A percentile compares a stretch with the other conserved stretches of the same genome.
phyloP scores from a whole-genome alignment of 1,140 invertebrate genomes.

The Pinna nobilis region DNA sequence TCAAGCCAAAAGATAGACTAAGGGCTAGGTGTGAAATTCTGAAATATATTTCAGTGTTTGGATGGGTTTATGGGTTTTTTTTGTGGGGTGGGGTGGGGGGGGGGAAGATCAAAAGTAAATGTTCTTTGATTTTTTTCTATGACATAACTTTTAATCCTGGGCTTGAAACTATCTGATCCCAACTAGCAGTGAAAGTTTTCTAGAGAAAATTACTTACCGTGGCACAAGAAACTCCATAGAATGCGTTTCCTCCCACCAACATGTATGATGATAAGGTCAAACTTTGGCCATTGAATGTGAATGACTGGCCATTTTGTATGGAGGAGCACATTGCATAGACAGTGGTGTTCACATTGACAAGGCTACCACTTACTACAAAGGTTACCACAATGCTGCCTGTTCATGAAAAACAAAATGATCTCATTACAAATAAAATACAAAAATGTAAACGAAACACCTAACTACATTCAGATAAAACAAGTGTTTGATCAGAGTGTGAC shows the following conservation, averaged over 20 bases:
- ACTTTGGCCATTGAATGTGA: slow-evolving; percentile 39
- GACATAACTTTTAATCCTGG: too few species aligned
- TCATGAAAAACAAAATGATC: too few species aligned
- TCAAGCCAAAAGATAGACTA: too few species aligned
- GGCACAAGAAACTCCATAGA: slow-evolving; percentile 49
- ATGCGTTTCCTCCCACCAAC: slow-evolving; percentile 40
- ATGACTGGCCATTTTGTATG: slow-evolving; percentile 43
- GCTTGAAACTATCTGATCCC: not conserved
- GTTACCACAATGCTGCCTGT: slow-evolving; percentile 59
- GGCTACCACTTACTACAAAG: slow-evolving; percentile 43
- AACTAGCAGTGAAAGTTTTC: not conserved
- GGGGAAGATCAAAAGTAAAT: too few species aligned
- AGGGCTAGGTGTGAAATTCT: too few species aligned
- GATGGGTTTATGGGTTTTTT: too few species aligned
- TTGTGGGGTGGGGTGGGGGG: too few species aligned
- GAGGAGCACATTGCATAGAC: slow-evolving; percentile 44
- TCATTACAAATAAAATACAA: not conserved
- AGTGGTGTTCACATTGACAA: slow-evolving; percentile 39
- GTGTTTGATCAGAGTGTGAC: not conserved
- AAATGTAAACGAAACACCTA: not conserved
- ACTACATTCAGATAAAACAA: not conserved
- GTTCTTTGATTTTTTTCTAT: too few species aligned
- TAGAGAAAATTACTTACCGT: not conserved
- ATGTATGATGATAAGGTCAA: slow-evolving; percentile 44
- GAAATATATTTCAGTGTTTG: too few species aligned